These are phyloP conservation scores for Papilio polyxenes DNA, from an alignment of 1,140 invertebrate species.

Conservation along the genomic window DNA sequence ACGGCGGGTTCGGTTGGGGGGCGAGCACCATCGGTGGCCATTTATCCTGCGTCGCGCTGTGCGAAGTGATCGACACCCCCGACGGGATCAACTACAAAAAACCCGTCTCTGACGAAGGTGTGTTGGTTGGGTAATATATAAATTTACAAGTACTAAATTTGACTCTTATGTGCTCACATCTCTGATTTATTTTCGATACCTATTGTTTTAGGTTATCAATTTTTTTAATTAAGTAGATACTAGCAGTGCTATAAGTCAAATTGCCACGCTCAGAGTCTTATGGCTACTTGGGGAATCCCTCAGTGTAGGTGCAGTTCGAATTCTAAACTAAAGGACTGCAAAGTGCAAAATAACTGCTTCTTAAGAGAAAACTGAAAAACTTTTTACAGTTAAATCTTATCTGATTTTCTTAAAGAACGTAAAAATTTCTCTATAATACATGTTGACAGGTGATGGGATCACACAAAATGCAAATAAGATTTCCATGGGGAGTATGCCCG, in stretches of 20 bases:
- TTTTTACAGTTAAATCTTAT: not conserved
- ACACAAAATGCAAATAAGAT: slow-evolving; percentile 57
- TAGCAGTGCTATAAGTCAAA: not conserved
- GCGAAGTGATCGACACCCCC: slow-evolving; percentile 88
- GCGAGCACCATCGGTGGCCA: slow-evolving; percentile 86
- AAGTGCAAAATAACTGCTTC: not conserved
- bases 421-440: not conserved
- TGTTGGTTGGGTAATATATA: slow-evolving; percentile 25
- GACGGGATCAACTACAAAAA: slow-evolving; percentile 81
- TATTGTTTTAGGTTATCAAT: not conserved
- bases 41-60: slow-evolving; percentile 88
- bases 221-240: not conserved
- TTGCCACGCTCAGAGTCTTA: not conserved
- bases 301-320: not conserved
- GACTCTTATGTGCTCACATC: not conserved
- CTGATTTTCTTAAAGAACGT: not conserved
- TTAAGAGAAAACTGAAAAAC: not conserved
- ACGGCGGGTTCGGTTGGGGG: slow-evolving; percentile 86
- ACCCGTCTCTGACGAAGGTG: slow-evolving; percentile 66
- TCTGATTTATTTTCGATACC: not conserved
- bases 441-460: slow-evolving; percentile 57
- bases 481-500: slow-evolving; percentile 56
- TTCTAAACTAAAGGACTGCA: not conserved
- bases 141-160: not conserved
- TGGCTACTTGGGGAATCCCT: not conserved